phyloP scores from a whole-genome alignment of 1,140 invertebrate species.

The Atta cephalotes region DNA sequence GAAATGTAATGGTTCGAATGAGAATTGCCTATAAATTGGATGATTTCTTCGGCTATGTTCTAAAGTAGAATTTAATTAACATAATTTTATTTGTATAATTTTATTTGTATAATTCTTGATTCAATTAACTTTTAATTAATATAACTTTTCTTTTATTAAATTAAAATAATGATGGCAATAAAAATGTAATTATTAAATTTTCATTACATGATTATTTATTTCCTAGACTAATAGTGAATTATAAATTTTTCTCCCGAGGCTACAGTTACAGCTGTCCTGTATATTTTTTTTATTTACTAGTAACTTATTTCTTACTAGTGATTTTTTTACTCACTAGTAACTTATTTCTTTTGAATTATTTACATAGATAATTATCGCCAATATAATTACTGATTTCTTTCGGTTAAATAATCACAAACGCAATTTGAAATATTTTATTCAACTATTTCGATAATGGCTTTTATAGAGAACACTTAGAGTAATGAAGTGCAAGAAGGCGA shows the following conservation, averaged over 20 bases:
- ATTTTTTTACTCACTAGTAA: neutral
- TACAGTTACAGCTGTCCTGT: neutral
- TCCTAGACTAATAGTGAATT: neutral
- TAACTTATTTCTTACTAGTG: no score
- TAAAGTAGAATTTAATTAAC: neutral
- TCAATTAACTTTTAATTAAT: conserved; percentile 15
- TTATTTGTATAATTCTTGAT: neutral
- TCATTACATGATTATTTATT: neutral
- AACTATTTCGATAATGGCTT: conserved; percentile 27
- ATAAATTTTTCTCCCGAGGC: neutral
- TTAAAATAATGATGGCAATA: neutral
- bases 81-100: neutral
- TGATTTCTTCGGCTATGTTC: neutral
- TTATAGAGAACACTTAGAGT: conserved; percentile 21
- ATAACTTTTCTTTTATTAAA: neutral
- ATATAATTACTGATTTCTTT: neutral
- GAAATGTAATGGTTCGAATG: neutral
- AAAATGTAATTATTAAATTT: neutral
- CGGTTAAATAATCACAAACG: neutral
- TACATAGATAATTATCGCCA: neutral
- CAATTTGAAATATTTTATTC: conserved; percentile 21
- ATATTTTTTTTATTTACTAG: neutral
- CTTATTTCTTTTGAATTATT: conserved; percentile 4
- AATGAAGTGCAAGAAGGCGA: conserved; percentile 39
- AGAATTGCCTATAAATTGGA: neutral